Evolutionary conservation across 1,140 invertebrate genomes (phyloP).

Genomic region (Drosophila ironensis): DNA sequence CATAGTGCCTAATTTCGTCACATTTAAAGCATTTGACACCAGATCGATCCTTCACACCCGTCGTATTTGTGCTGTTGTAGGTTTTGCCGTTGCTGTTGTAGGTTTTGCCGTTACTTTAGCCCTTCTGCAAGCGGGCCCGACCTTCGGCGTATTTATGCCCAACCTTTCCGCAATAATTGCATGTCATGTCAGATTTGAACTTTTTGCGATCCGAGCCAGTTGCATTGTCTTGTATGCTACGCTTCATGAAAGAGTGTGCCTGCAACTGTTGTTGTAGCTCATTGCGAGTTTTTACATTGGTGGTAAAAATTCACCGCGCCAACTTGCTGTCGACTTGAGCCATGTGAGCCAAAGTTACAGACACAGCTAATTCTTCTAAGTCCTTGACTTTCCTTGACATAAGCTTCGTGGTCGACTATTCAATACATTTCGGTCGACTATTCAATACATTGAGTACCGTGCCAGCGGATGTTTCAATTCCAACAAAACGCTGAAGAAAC

Average conservation of each 20-base stretch:
- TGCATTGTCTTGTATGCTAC: not conserved
- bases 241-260: not conserved
- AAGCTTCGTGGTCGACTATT: not conserved
- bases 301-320: not conserved
- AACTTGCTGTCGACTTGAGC: not conserved
- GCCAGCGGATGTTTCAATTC: not conserved
- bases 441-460: no score
- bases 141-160: not conserved
- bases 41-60: not conserved
- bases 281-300: no score
- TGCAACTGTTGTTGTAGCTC: no score
- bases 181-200: not conserved
- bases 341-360: not conserved
- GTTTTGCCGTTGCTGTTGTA: no score
- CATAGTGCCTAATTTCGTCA: not conserved
- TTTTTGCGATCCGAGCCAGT: not conserved
- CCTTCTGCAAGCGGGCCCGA: not conserved
- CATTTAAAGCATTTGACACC: constrained; percentile 4
- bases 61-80: not conserved
- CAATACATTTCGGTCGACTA: not conserved
- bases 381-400: not conserved
- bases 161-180: not conserved
- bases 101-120: not conserved
- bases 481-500: not conserved
- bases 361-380: not conserved